Percentiles rank a stretch among this genome's conserved stretches.
Conservation (phyloP, 2,113 vertebrate species). For the Laterallus jamaicensis region DNA sequence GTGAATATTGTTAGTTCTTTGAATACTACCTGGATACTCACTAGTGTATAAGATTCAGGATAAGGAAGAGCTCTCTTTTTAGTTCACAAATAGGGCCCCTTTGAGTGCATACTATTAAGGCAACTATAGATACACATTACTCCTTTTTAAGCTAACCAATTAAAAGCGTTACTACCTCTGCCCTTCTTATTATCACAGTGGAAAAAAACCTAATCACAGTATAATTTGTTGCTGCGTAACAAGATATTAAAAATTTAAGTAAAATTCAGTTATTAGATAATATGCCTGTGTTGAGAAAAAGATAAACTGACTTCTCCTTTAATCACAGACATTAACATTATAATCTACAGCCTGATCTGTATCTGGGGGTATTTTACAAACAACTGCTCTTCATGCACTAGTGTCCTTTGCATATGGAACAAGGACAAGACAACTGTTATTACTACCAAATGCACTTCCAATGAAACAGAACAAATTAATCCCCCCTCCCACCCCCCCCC, state of each 20-base stretch:
- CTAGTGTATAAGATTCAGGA: neutral
- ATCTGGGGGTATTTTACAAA: neutral
- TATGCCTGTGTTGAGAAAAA: neutral
- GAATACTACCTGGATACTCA: neutral
- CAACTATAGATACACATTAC: neutral
- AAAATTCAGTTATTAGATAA: neutral
- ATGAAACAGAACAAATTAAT: neutral
- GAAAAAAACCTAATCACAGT: neutral
- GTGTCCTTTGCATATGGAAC: neutral
- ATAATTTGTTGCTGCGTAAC: neutral
- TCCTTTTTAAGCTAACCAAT: neutral
- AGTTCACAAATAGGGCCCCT: neutral
- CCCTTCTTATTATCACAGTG: neutral
- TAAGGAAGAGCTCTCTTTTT: neutral
- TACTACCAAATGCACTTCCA: neutral
- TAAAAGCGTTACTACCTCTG: neutral
- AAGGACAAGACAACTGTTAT: neutral
- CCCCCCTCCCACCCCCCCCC: too few species aligned
- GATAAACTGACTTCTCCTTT: neutral
- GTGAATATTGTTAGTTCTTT: neutral
- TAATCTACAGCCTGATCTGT: neutral
- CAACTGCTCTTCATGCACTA: neutral
- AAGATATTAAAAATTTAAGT: neutral
- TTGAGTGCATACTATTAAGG: neutral
- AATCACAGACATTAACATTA: neutral